Base-by-base conservation (phyloP, 2,888 invertebrate genomes). In the Drosophila phalerata region DNA sequence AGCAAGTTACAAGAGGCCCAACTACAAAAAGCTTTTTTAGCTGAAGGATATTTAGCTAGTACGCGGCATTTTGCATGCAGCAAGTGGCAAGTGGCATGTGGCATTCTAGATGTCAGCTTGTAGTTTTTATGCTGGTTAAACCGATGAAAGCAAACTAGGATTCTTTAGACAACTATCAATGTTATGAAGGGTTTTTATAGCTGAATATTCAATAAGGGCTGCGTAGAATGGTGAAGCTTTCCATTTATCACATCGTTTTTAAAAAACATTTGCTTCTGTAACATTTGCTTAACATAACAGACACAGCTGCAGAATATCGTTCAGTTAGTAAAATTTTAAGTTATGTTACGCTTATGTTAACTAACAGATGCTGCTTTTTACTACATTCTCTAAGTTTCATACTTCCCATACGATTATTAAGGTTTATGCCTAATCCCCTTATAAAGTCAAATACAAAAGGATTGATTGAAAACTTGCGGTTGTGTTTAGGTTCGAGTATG, bases 41-140 rank as follows among this genome's bases (percentile, higher is more conserved):
- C 49, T 28, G 58, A 63, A 69, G 53, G 52, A 58, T 43, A 25
- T 32, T 42, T 15, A 19, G 13, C 28, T 25, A 43, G 49, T 15
- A 15, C 19, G 30, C 25, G 30, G 45, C 34, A 38, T 51, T 49
- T 58, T 37, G 43, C 69, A 57, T 53, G 49, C 53, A 42, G 64
- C 70, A 70, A 28, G 56, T 37, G 37, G 57, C 70, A 63, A 15
- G 56, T 53, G 47, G 62, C 62, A 60, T 13, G 19, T 42, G 19
- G 5, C 11, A 42, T 34, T 19, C 32, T 34, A 64, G 11, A 34
- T 34, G 48, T 58, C 52, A 40, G 43, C 49, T 32, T 5, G 6
- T 13, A 3, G 53, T 40, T 40, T 32, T 38, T 51, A 47, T 38
- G 30, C 66, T 25, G 38, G 37, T 43, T 55, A 42, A 45, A 34